Evolutionary conservation across 1,140 invertebrate genomes (phyloP).

Genomic region (Drosophila elegans): DNA sequence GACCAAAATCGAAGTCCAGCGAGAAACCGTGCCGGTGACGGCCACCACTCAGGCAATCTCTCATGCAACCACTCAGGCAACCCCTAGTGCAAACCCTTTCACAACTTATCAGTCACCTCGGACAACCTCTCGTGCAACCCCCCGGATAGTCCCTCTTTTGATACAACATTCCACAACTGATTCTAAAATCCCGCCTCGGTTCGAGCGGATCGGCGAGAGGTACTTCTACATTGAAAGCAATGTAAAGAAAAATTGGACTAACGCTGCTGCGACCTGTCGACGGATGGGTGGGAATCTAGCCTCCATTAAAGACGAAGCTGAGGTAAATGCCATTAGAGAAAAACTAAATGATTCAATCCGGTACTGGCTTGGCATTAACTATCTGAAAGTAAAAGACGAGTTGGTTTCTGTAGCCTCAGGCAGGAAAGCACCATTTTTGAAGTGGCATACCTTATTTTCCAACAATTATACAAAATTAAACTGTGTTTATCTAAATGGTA

Average conservation of each 20-base stretch:
- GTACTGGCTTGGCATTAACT: neutral
- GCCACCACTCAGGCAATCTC: too few relatives aligned
- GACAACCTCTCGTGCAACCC: too few relatives aligned
- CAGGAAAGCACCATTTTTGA: neutral
- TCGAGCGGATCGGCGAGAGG: neutral
- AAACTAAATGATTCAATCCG: rapidly evolving
- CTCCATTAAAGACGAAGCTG: neutral
- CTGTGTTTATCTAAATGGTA: neutral
- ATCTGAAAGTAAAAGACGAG: neutral
- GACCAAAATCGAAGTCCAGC: neutral
- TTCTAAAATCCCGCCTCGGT: neutral
- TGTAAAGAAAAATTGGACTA: neutral
- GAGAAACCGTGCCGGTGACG: too few relatives aligned
- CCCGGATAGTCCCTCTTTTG: too few relatives aligned
- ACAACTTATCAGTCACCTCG: too few relatives aligned
- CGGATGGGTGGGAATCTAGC: neutral
- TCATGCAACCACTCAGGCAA: too few relatives aligned
- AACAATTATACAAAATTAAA: neutral
- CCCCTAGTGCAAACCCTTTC: too few relatives aligned
- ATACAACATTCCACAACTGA: too few relatives aligned
- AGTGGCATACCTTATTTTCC: neutral
- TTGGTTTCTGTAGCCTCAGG: neutral
- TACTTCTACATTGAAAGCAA: neutral
- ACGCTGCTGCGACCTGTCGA: neutral
- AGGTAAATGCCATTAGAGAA: neutral